Percentiles rank a stretch among this genome's conserved stretches.
phyloP scores from a whole-genome alignment of 2,113 vertebrate species.

The Nycticorax nycticorax region DNA sequence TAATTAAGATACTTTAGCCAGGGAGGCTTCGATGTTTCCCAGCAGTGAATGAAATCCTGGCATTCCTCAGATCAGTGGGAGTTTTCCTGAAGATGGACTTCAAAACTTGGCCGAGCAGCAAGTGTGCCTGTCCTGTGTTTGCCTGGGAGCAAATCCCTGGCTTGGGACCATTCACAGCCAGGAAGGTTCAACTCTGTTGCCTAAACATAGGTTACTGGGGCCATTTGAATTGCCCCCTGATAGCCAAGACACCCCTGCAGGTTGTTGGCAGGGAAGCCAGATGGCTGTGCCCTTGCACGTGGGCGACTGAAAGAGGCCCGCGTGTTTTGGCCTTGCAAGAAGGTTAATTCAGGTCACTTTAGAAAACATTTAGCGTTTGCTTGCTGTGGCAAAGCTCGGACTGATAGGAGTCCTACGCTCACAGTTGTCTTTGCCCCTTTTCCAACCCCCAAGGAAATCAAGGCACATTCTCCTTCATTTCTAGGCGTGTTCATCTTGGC shows the following conservation, averaged over 20 bases:
- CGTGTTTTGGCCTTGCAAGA: not conserved
- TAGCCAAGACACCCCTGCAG: not conserved
- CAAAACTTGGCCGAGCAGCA: not conserved
- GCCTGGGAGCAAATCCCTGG: not conserved
- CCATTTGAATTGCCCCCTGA: not conserved
- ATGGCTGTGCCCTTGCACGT: not conserved
- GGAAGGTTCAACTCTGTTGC: not conserved
- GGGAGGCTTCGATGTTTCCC: not conserved
- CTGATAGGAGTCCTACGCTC: not conserved
- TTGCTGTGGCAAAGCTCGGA: not conserved
- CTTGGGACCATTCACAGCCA: not conserved
- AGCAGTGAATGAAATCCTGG: not conserved
- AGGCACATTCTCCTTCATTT: not conserved
- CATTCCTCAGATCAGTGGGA: not conserved
- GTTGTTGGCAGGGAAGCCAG: not conserved
- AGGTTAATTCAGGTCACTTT: not conserved
- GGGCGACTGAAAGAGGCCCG: not conserved
- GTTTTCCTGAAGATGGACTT: not conserved
- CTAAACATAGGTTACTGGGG: not conserved
- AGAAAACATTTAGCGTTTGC: not conserved
- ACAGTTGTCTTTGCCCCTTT: not conserved
- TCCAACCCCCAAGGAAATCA: not conserved
- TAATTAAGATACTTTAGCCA: slow-evolving; percentile 9
- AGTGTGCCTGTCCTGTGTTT: not conserved
- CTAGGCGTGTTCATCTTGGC: not conserved